A percentile compares a stretch with the other conserved stretches of the same genome.
Evolutionary conservation across 2,888 invertebrate genomes (phyloP).

Genomic region (Drosophila neotestacea): DNA sequence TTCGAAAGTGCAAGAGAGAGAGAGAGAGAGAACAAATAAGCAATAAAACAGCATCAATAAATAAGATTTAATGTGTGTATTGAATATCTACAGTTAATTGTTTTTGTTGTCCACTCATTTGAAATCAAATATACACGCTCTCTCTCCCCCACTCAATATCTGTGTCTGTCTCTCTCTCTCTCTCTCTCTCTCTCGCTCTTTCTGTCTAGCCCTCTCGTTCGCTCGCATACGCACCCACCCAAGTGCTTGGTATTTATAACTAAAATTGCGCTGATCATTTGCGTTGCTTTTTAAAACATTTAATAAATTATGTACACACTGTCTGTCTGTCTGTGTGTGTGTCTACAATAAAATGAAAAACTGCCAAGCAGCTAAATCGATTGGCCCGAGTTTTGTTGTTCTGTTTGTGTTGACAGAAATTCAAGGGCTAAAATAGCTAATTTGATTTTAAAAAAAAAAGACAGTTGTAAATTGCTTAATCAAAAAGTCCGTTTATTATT

Average conservation of each 20-base stretch:
- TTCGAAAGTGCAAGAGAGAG: neutral
- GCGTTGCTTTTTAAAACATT: constrained; percentile 61
- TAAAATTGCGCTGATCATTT: constrained; percentile 69
- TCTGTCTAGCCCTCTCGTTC: constrained; percentile 16
- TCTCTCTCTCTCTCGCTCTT: constrained; percentile 14
- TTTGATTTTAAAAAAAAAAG: no score
- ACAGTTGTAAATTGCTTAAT: no score
- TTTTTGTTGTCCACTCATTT: constrained; percentile 64
- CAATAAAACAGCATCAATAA: constrained; percentile 64
- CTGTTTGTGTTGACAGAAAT: constrained; percentile 8
- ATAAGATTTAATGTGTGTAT: constrained; percentile 67
- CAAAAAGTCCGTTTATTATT: no score
- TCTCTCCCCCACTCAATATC: constrained; percentile 2
- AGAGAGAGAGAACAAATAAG: neutral
- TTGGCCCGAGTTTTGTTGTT: constrained; percentile 51
- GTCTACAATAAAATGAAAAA: constrained; percentile 66
- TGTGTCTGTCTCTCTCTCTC: neutral
- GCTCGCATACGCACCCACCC: constrained; percentile 32
- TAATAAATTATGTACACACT: constrained; percentile 68
- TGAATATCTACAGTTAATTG: constrained; percentile 66
- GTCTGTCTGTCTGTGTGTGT: neutral
- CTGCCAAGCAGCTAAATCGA: constrained; percentile 65
- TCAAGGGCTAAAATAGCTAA: no score
- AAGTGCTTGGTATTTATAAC: constrained; percentile 75
- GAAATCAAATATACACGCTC: constrained; percentile 49